Evolutionary conservation across 2,113 vertebrate genomes (phyloP).

Genomic region (Lophotis ruficrista): DNA sequence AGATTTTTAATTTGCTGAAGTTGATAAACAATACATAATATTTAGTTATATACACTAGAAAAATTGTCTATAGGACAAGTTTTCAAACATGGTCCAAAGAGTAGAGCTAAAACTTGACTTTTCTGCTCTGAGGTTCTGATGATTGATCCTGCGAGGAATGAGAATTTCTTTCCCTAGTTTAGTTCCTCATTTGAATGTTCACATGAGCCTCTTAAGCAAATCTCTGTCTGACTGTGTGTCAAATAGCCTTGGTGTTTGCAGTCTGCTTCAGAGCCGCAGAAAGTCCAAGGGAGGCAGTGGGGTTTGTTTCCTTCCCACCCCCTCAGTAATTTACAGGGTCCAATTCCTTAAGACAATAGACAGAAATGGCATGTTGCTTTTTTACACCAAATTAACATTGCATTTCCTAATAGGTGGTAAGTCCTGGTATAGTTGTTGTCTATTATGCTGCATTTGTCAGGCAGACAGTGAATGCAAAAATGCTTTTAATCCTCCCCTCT

Average conservation of each 20-base stretch:
- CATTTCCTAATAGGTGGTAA: not conserved
- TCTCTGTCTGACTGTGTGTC: not conserved
- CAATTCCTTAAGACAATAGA: not conserved
- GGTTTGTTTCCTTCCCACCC: not conserved
- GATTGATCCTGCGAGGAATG: not conserved
- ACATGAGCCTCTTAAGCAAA: not conserved
- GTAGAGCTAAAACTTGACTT: not conserved
- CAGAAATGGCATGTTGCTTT: not conserved
- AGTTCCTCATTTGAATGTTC: conserved; percentile 14
- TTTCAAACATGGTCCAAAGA: not conserved
- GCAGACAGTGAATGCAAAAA: not conserved
- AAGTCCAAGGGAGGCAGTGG: not conserved
- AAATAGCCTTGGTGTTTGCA: not conserved
- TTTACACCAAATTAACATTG: not conserved
- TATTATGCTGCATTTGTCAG: not conserved
- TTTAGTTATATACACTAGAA: not conserved
- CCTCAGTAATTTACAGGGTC: not conserved
- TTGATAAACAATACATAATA: not conserved
- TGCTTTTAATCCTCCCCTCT: conserved; percentile 4
- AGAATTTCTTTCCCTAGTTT: conserved; percentile 7
- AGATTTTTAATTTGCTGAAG: not conserved
- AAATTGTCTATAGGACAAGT: not conserved
- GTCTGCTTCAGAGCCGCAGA: not conserved
- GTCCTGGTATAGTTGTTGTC: not conserved
- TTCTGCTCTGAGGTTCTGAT: not conserved